A percentile compares a stretch with the other conserved stretches of the same genome.
phyloP scores from a whole-genome alignment of 2,797 vertebrate genomes.

The Alectoris magna region DNA sequence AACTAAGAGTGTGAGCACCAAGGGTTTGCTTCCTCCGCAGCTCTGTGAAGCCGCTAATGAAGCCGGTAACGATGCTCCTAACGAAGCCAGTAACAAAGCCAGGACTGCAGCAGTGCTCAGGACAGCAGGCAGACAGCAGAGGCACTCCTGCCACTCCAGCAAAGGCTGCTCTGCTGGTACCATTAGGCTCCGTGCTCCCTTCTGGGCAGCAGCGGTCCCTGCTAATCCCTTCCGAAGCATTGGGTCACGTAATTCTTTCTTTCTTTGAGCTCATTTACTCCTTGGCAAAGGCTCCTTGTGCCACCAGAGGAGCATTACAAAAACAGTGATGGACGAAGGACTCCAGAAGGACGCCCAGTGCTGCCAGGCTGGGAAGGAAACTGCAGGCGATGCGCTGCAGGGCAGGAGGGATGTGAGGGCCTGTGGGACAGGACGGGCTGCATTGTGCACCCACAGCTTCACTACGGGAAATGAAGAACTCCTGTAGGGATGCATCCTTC shows the following conservation, averaged over 20 bases:
- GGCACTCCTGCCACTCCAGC: neutral
- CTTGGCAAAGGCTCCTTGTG: conserved; percentile 20
- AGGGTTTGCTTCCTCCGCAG: neutral
- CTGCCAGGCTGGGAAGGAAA: neutral
- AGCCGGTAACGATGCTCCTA: neutral
- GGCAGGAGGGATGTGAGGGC: neutral
- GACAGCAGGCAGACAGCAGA: neutral
- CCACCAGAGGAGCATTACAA: neutral
- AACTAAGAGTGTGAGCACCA: neutral
- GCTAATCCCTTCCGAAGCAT: neutral
- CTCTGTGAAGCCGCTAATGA: neutral
- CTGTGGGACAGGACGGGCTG: neutral
- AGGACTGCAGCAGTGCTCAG: neutral
- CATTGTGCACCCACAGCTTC: accelerated
- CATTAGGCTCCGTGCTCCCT: accelerated
- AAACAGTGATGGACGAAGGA: neutral
- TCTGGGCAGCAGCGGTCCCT: neutral
- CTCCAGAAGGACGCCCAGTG: conserved; percentile 5
- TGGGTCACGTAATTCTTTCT: neutral
- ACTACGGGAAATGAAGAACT: neutral
- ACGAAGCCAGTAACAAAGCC: neutral
- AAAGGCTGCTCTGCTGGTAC: neutral
- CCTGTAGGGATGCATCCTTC: accelerated
- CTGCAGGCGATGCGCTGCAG: accelerated
- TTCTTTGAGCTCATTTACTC: neutral